Evolutionary conservation across 1,140 invertebrate species (phyloP), one percentile per base, ranked within the genome.

Genomic region (Aricia agestis): DNA sequence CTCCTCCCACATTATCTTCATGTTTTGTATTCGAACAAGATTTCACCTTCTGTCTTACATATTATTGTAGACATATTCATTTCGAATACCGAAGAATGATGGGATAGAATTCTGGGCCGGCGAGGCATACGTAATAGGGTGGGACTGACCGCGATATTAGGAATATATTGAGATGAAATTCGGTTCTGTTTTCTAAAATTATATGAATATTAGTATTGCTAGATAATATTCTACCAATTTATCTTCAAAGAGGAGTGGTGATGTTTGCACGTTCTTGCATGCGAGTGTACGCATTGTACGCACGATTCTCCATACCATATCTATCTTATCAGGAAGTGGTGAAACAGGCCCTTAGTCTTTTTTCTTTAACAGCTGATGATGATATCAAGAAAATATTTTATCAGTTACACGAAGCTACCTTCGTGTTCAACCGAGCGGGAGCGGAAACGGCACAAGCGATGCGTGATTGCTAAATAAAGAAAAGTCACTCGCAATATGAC

Each of bases 391-490:
- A 45, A 45, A 61, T 10, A 61, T 18, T 61, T 61, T 17, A 61
- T 19, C 59, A 61, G 59, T 17, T 2, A 61, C 59, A 13, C 15
- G 5, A n/a, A 61, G 18, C 18, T 19, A 19, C 57, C 59, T 61
- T 25, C 17, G 59, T 19, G 59, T 61, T 61, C 59, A 61, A 61
- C 19, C 17, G 59, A 18, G 17, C 5, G 17, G 1, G 18, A 61
- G 59, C 59, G 59, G 59, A 19, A 61, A 61, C 59, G 18, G 9
- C 15, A 19, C 17, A 61, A 61, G 18, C 59, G 59, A 61, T 17
- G 59, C 59, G 59, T 61, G 59, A 61, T 19, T 61, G 59, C 17
- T 61, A 61, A 61, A 61, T 61, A 61, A 61, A 61, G 59, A 19
- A 61, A 61, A 61, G 18, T 61, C 59, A 61, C 59, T 15, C 17